Percentiles rank a stretch among this genome's conserved stretches.
phyloP scores from a whole-genome alignment of 1,140 invertebrate species.

The Aphis craccivora region DNA sequence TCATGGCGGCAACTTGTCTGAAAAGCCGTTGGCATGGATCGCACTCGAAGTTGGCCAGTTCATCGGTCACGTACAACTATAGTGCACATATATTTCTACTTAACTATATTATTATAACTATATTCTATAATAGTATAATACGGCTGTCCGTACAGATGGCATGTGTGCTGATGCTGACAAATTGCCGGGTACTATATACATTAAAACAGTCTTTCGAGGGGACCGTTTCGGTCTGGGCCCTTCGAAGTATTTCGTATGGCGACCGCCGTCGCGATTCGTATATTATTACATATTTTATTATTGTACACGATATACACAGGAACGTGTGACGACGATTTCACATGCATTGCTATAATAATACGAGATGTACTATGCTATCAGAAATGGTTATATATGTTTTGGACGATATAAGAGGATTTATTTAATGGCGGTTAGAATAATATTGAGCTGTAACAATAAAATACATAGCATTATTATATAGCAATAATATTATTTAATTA shows the following conservation, averaged over 20 bases:
- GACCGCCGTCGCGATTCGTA: neutral
- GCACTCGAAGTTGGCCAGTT: neutral
- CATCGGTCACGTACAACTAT: neutral
- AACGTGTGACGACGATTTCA: neutral
- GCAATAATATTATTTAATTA: neutral
- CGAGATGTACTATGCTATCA: neutral
- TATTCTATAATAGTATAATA: neutral
- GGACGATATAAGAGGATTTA: neutral
- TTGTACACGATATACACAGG: neutral
- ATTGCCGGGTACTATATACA: neutral
- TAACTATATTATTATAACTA: conserved; percentile 1
- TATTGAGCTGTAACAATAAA: neutral
- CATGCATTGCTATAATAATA: neutral
- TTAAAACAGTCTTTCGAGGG: conserved; percentile 5
- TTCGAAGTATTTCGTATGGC: neutral
- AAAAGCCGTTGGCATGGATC: conserved; percentile 9
- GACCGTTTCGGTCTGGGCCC: conserved; percentile 39
- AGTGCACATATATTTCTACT: neutral
- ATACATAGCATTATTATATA: too few species aligned
- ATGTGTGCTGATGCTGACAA: conserved; percentile 43
- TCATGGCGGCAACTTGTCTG: neutral
- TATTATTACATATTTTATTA: conserved; percentile 12
- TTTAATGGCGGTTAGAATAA: neutral
- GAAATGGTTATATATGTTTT: neutral
- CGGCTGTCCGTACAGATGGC: neutral